Percentiles rank a stretch among this genome's conserved stretches.
Conservation (phyloP, 2,888 invertebrate genomes). For the Eucriotettix oculatus region DNA sequence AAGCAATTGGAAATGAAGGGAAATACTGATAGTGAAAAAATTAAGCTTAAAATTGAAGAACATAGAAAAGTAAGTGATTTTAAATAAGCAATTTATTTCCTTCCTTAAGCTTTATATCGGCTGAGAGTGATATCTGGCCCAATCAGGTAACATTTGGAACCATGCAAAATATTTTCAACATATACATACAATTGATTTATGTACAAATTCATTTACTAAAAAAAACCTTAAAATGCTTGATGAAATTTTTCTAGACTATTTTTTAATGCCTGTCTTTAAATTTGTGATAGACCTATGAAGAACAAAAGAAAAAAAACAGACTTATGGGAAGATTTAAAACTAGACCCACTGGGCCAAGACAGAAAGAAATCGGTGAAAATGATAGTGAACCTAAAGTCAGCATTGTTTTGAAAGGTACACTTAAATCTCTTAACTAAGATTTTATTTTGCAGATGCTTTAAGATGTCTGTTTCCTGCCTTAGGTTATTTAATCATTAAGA, state of each 20-base stretch:
- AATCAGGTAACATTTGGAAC: too few relatives aligned
- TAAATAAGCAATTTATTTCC: neutral
- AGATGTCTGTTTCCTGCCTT: neutral
- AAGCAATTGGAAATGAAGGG: conserved; percentile 44
- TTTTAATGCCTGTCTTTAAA: too few relatives aligned
- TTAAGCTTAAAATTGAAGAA: conserved; percentile 44
- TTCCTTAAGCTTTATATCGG: too few relatives aligned
- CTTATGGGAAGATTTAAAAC: conserved; percentile 39
- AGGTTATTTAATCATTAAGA: too few relatives aligned
- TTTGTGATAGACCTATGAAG: conserved; percentile 35
- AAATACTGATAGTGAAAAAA: conserved; percentile 39
- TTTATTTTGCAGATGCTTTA: neutral
- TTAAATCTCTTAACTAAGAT: neutral
- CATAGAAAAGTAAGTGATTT: conserved; percentile 32
- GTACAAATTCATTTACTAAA: too few relatives aligned
- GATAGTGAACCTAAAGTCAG: conserved; percentile 38
- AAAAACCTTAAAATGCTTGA: too few relatives aligned
- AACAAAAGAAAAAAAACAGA: conserved; percentile 40
- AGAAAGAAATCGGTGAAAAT: conserved; percentile 19
- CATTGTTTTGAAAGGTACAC: conserved; percentile 45
- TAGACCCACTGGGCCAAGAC: conserved; percentile 38
- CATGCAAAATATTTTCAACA: too few relatives aligned
- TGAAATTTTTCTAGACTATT: too few relatives aligned
- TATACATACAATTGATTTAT: too few relatives aligned
- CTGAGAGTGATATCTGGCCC: too few relatives aligned